phyloP scores from a whole-genome alignment of 1,140 invertebrate species.

The Dreissena polymorpha region DNA sequence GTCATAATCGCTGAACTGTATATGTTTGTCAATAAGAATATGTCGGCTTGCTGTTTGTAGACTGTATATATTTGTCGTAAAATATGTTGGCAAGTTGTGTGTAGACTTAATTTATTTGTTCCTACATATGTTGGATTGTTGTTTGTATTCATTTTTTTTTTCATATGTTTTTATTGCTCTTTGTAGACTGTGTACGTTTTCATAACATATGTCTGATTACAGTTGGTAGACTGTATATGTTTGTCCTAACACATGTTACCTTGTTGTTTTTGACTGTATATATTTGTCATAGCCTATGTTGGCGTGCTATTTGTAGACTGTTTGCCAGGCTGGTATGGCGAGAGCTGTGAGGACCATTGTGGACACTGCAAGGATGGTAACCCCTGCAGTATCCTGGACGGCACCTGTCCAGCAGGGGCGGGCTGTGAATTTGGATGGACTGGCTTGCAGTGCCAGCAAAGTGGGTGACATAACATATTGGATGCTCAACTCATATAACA shows the following conservation, averaged over 20 bases:
- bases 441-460: constrained; percentile 15
- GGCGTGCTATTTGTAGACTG: constrained; percentile 20
- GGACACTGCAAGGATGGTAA: constrained; percentile 30
- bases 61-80: too few relatives aligned
- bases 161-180: neutral
- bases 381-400: constrained; percentile 22
- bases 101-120: too few relatives aligned
- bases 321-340: constrained; percentile 29
- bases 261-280: neutral
- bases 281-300: neutral
- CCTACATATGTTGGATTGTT: too few relatives aligned
- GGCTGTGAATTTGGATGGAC: constrained; percentile 44
- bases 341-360: constrained; percentile 30
- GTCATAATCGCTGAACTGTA: too few relatives aligned
- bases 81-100: too few relatives aligned
- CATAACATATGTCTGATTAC: neutral
- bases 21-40: too few relatives aligned
- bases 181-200: neutral
- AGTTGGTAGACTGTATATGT: neutral
- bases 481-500: too few relatives aligned
- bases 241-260: neutral
- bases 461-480: too few relatives aligned
- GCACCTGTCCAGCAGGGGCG: constrained; percentile 3
- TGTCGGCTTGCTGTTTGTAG: too few relatives aligned
- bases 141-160: too few relatives aligned